Percentiles rank a stretch among this genome's conserved stretches.
Conservation (phyloP, 2,113 vertebrate genomes). For the Columba livia region DNA sequence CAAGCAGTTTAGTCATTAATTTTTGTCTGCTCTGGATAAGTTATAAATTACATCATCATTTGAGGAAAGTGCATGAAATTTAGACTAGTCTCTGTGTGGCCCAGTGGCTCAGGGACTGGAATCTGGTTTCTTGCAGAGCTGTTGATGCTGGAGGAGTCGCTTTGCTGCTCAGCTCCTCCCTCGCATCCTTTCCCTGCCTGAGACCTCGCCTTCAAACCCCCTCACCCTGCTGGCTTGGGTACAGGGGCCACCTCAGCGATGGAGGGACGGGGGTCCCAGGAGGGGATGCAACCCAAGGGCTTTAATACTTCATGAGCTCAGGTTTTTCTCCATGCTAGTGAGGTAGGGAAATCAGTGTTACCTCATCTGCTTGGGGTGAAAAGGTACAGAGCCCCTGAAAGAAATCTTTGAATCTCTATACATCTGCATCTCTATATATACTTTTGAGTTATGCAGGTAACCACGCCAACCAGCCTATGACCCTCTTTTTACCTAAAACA, state of each 20-base stretch:
- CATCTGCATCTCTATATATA: not conserved
- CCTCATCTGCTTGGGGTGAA: not conserved
- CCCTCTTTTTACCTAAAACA: not conserved
- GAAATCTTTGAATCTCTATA: not conserved
- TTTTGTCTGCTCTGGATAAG: not conserved
- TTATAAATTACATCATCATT: slow-evolving; percentile 32
- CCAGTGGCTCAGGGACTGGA: not conserved
- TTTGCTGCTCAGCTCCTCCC: not conserved
- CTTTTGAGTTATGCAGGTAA: accelerated
- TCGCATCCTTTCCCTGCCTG: not conserved
- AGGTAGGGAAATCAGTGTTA: not conserved
- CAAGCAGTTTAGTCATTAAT: slow-evolving; percentile 30
- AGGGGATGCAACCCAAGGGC: too few relatives aligned
- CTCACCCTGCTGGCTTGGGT: accelerated
- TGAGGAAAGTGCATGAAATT: slow-evolving; percentile 18
- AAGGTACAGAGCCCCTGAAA: not conserved
- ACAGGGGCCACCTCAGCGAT: accelerated
- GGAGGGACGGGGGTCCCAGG: accelerated
- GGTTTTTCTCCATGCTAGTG: accelerated
- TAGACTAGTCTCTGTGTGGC: slow-evolving; percentile 3
- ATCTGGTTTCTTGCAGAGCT: not conserved
- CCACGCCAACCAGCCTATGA: not conserved
- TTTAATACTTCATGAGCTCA: not conserved
- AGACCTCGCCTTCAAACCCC: accelerated
- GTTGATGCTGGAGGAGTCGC: not conserved